These are phyloP conservation scores for Ammodytes dubius DNA, from an alignment of 2,113 vertebrate genomes.

Conservation along the genomic window DNA sequence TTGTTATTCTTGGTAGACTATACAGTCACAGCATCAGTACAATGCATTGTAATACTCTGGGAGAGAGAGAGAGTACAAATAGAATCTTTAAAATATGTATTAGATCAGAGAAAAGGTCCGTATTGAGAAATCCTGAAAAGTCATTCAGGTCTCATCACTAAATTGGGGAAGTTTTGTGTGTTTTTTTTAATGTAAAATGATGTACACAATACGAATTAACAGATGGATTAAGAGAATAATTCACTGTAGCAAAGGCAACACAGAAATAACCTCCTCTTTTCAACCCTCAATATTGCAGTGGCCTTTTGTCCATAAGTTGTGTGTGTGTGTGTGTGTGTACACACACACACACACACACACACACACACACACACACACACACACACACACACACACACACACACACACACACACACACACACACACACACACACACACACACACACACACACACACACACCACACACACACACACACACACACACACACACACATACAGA, in stretches of 20 bases:
- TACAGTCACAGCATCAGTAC: conserved; percentile 2
- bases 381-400: conserved; percentile 22
- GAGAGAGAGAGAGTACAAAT: background rate
- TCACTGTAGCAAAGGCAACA: background rate
- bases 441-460: conserved; percentile 41
- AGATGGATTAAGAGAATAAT: conserved; percentile 13
- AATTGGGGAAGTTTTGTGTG: background rate
- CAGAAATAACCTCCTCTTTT: conserved; percentile 13
- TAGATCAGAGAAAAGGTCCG: conserved; percentile 1
- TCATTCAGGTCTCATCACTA: background rate
- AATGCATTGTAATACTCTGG: conserved; percentile 7
- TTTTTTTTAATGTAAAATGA: background rate
- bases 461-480: conserved; percentile 33
- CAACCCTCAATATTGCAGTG: conserved; percentile 51
- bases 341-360: background rate
- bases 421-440: background rate
- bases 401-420: conserved; percentile 12
- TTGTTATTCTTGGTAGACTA: background rate
- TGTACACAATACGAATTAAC: conserved; percentile 8
- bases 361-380: conserved; percentile 26
- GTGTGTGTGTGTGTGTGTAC: too few relatives aligned
- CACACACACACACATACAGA: conserved; percentile 12
- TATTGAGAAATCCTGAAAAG: background rate
- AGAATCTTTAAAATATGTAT: conserved; percentile 39
- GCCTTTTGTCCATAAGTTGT: conserved; percentile 56